Percentiles rank a stretch among this genome's conserved stretches.
Conservation (phyloP, 2,113 vertebrate species). For the Tapirus terrestris region DNA sequence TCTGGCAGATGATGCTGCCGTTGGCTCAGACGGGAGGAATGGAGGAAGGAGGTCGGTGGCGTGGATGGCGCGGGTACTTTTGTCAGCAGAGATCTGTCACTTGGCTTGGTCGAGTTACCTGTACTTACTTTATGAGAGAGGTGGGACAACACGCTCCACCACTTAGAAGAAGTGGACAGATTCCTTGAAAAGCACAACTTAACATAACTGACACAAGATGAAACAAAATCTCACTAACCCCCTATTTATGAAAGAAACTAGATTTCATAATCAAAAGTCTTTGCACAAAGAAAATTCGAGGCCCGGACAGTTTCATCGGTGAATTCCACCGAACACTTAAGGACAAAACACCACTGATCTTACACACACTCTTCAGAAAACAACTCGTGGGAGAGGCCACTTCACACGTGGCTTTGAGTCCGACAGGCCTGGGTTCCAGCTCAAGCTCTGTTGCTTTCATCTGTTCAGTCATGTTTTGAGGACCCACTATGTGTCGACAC, state of each 20-base stretch:
- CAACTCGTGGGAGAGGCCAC: not conserved
- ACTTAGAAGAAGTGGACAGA: not conserved
- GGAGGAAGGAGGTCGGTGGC: not conserved
- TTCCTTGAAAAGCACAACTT: not conserved
- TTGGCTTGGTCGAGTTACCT: not conserved
- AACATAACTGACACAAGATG: not conserved
- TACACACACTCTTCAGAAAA: not conserved
- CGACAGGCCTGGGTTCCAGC: fast-evolving
- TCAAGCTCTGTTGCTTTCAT: not conserved
- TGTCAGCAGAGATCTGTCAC: not conserved
- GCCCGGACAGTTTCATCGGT: not conserved
- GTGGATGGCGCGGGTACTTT: no score
- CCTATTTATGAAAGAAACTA: not conserved
- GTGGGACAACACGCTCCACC: no score
- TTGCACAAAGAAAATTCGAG: not conserved
- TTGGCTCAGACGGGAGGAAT: not conserved
- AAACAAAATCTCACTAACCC: not conserved
- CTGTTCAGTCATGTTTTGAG: fast-evolving
- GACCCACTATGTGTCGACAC: not conserved
- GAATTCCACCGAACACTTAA: fast-evolving
- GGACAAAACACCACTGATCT: not conserved
- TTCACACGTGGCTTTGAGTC: fast-evolving
- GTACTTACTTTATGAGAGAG: not conserved
- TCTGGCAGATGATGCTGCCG: not conserved
- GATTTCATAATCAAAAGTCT: not conserved